Conservation (phyloP, 2,888 invertebrate species). For the Tuberolachnus salignus region DNA sequence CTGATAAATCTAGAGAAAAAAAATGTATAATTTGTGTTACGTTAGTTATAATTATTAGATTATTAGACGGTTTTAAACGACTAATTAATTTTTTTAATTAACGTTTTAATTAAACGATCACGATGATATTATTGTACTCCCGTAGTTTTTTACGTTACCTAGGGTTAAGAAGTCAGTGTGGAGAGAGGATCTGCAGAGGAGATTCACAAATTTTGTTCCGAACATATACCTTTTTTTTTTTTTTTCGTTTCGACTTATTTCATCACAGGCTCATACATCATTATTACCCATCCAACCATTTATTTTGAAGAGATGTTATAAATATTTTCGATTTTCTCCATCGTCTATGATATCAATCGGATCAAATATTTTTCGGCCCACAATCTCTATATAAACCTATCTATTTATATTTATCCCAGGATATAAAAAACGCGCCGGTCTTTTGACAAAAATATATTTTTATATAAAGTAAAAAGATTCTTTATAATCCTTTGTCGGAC, state of each 20-base stretch:
- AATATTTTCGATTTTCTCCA: background rate
- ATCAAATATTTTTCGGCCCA: slow-evolving; percentile 32
- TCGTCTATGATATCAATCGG: background rate
- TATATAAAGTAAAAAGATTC: background rate
- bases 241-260: too few species aligned
- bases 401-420: slow-evolving; percentile 14
- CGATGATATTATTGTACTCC: too few species aligned
- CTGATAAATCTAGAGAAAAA: too few species aligned
- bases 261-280: too few species aligned
- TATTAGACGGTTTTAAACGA: too few species aligned
- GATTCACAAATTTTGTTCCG: slow-evolving; percentile 6
- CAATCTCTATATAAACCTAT: background rate
- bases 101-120: too few species aligned
- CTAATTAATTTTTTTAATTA: too few species aligned
- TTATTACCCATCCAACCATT: background rate
- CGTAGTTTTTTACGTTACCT: too few species aligned
- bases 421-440: background rate
- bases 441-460: slow-evolving; percentile 17
- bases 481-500: slow-evolving; percentile 1
- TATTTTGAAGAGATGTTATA: background rate
- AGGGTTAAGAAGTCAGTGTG: background rate
- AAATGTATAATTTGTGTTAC: too few species aligned
- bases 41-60: too few species aligned
- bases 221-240: too few species aligned
- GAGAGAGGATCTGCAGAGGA: background rate